phyloP scores from a whole-genome alignment of 2,888 invertebrate species.

The Patella pellucida region DNA sequence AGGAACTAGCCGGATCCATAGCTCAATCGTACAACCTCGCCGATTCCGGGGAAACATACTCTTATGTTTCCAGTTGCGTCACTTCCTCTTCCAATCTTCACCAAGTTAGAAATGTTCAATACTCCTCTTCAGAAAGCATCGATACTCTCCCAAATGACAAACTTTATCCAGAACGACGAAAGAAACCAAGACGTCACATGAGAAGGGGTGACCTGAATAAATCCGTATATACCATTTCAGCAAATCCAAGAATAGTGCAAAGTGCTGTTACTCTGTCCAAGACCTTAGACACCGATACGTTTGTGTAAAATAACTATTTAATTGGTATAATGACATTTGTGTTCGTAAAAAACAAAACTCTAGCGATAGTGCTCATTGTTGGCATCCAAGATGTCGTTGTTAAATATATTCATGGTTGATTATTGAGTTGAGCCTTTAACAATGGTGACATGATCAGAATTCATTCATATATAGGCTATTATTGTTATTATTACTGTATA shows the following conservation, averaged over 20 bases:
- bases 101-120: conserved; percentile 6
- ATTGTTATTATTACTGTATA: too few relatives aligned
- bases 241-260: not conserved
- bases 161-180: conserved; percentile 26
- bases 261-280: not conserved
- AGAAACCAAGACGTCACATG: not conserved
- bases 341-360: too few relatives aligned
- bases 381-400: too few relatives aligned
- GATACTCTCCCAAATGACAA: conserved; percentile 36
- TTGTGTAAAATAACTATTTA: not conserved
- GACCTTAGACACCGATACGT: conserved; percentile 3
- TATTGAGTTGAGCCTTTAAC: too few relatives aligned
- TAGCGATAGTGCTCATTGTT: too few relatives aligned
- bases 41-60: conserved; percentile 49
- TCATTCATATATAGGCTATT: too few relatives aligned
- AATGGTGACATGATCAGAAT: too few relatives aligned
- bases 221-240: conserved; percentile 29
- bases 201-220: conserved; percentile 27
- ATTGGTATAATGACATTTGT: too few relatives aligned
- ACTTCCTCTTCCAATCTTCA: conserved; percentile 26
- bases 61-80: conserved; percentile 53
- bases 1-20: conserved; percentile 57
- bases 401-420: too few relatives aligned
- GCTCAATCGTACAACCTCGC: conserved; percentile 56
- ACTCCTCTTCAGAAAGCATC: conserved; percentile 31